Percentiles rank a stretch among this genome's conserved stretches.
phyloP scores from a whole-genome alignment of 2,888 invertebrate genomes.

The Heliconius ethilla region DNA sequence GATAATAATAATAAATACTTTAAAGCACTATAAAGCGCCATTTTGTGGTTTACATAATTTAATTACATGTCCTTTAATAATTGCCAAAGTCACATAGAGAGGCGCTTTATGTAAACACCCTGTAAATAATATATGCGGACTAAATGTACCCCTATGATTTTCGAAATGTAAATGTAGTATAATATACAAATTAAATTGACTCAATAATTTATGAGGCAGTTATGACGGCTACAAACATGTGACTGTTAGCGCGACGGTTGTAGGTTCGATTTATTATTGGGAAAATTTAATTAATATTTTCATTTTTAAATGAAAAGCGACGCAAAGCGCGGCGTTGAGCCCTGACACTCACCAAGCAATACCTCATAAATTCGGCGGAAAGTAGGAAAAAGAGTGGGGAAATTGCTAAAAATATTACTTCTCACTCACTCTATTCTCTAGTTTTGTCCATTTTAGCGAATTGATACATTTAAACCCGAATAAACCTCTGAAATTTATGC shows the following conservation, averaged over 20 bases:
- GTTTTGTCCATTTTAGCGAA: not conserved
- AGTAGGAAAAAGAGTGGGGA: no score
- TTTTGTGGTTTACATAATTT: not conserved
- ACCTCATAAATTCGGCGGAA: no score
- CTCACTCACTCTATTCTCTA: not conserved
- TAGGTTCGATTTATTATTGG: no score
- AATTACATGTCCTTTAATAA: conserved; percentile 10
- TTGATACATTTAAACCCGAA: no score
- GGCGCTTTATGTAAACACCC: not conserved
- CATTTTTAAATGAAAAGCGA: no score
- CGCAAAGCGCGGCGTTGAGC: no score
- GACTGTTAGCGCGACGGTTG: no score
- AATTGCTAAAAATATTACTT: not conserved
- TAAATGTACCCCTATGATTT: not conserved
- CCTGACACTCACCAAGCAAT: no score
- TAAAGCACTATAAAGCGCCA: not conserved
- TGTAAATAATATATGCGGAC: conserved; percentile 12
- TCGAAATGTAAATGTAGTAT: not conserved
- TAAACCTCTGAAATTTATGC: no score
- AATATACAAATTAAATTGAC: not conserved
- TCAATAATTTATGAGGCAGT: not conserved
- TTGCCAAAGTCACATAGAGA: not conserved
- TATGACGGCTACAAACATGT: no score
- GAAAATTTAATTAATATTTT: no score
- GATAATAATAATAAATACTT: no score